Conservation (phyloP, 2,888 invertebrate genomes). For the Lasioglossum leucozonium region DNA sequence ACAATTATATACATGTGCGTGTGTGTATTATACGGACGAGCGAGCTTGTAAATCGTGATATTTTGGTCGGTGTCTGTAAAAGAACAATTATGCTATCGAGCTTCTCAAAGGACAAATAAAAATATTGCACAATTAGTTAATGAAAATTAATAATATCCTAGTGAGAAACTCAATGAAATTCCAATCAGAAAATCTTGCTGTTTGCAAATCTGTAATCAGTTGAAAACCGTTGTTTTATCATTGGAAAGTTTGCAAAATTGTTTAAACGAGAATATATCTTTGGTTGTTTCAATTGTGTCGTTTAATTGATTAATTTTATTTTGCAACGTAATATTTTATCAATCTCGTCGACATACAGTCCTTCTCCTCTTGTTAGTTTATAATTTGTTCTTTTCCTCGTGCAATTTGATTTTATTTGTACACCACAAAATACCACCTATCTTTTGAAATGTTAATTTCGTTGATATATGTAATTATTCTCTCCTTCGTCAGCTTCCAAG, state of each 20-base stretch:
- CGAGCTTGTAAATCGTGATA: constrained; percentile 25
- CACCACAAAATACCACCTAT: not conserved
- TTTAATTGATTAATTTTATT: not conserved
- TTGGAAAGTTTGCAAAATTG: not conserved
- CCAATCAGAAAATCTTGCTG: too few relatives aligned
- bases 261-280: not conserved
- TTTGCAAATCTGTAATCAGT: not conserved
- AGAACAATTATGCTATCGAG: constrained; percentile 56
- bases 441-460: not conserved
- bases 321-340: not conserved
- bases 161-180: not conserved
- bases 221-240: not conserved
- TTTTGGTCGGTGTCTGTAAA: constrained; percentile 40
- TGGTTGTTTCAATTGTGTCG: not conserved
- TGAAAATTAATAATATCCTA: not conserved
- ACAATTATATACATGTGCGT: constrained; percentile 40
- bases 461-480: too few relatives aligned
- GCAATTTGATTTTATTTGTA: too few relatives aligned
- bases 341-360: not conserved
- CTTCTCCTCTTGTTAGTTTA: not conserved
- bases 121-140: constrained; percentile 57
- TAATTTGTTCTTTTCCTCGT: not conserved
- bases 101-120: constrained; percentile 56
- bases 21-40: constrained; percentile 33
- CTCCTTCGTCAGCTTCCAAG: too few relatives aligned